phyloP scores from a whole-genome alignment of 2,888 invertebrate species.

The Apotomis betuletana region DNA sequence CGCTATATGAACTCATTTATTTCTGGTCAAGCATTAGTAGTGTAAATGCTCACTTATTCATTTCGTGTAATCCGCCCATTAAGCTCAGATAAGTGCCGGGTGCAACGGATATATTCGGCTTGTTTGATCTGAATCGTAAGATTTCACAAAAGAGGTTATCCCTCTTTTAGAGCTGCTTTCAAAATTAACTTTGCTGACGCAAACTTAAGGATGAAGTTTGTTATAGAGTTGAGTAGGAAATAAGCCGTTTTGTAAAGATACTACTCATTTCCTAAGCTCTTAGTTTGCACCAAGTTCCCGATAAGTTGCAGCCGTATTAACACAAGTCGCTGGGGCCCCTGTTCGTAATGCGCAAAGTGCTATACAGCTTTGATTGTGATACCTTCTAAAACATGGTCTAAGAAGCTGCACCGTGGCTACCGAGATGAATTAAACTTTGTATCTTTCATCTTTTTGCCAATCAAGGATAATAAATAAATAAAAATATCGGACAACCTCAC shows the following conservation, averaged over 20 bases:
- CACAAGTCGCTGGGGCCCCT: conserved; percentile 9
- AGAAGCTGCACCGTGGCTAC: too few species aligned
- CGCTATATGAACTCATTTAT: too few species aligned
- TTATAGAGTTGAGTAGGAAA: background rate
- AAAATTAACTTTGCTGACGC: background rate
- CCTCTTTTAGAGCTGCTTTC: too few species aligned
- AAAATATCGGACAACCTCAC: too few species aligned
- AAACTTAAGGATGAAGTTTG: background rate
- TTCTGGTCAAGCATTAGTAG: background rate
- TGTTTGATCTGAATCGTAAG: conserved; percentile 20
- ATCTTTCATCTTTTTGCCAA: too few species aligned
- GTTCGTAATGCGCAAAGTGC: conserved; percentile 7
- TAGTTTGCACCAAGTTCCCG: conserved; percentile 22
- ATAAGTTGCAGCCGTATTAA: conserved; percentile 11
- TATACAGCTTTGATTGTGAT: background rate
- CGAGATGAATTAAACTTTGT: too few species aligned
- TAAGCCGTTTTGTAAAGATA: background rate
- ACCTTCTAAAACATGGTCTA: background rate
- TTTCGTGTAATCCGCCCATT: conserved; percentile 14
- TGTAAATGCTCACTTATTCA: background rate
- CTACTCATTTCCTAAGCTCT: conserved; percentile 21
- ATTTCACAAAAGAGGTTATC: background rate
- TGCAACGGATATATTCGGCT: conserved; percentile 24
- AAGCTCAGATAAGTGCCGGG: conserved; percentile 19
- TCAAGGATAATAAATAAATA: too few species aligned